Base-by-base conservation (phyloP, 2,888 invertebrate species). In the Tetragnatha montana region DNA sequence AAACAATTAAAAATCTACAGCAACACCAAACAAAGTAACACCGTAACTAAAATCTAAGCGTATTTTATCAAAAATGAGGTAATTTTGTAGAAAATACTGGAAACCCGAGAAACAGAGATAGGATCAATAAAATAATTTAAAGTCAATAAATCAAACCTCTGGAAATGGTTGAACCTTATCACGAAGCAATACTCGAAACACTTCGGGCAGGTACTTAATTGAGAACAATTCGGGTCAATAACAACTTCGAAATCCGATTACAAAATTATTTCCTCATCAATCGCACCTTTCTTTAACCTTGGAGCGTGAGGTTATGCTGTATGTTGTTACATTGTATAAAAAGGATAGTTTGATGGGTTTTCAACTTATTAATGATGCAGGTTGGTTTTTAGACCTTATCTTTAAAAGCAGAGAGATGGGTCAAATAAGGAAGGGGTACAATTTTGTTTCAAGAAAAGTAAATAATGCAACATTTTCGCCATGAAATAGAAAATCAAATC, bases 151-250 rank as follows among this genome's bases (percentile, higher is more conserved):
- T 35, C 35, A 35, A 35, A 35, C 2, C 35, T 35, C 35, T 35
- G 35, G 35, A 60, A 60, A 10, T 60, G 12, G 60, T 8, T 10
- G 17, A 12, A 60, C 14, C 8, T 60, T 10, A 17, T 60, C 60
- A 60, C 60, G 60, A 60, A 8, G 4, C 14, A 10, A 60, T 60
- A 60, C 10, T 17, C 17, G 8, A 60, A 60, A 10, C 60, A 60
- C 60, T 60, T 60, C 12, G 17, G 12, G 60, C 60, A 17, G 60
- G 4, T 60, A 10, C 60, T 60, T 60, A 17, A 10, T 10, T 19
- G 76, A 21, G 19, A 71, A 76, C 76, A 50, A 76, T 76, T 50
- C 50, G 50, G 76, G 76, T 76, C 76, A 76, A 76, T 50, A 50
- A 47, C 17, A n/a, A n/a, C 8, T 49, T 50, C 50, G 50, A 50